Base-by-base conservation (phyloP, 2,797 vertebrate genomes). In the Anguilla pacifica region DNA sequence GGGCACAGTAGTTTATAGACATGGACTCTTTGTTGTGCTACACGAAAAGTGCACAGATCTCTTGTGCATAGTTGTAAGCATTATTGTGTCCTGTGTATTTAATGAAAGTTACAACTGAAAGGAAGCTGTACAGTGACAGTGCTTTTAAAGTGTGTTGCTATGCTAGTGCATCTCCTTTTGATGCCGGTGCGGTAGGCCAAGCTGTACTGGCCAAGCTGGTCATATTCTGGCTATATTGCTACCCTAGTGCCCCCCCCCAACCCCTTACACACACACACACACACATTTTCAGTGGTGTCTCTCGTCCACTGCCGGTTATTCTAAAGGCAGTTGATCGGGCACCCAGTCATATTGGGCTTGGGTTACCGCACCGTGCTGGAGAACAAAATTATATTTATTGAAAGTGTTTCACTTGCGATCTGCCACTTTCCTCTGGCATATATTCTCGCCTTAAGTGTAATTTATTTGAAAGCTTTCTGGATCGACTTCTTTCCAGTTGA, bases 1-100 rank as follows among this genome's bases (percentile, higher is more conserved):
- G 96, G 97, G 97, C 96, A 97, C 96, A 97, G 95, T 97, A 96
- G 95, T 97, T 97, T 96, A 96, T 96, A 97, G 95, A 96, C 94
- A 96, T 95, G 95, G 97, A 95, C 95, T 96, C 97, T 96, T 96
- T 93, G 92, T 93, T 92, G 89, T 93, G 94, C 93, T 93, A 91
- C 90, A 86, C 89, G 81, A 84, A 89, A 81, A 25, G 93, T 94
- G 92, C 95, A 96, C 95, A 95, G 93, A 90, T 95, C 90, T 92
- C 93, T 90, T 95, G 95, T 95, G 96, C 96, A 93, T 91, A 94
- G 91, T 92, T 95, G 93, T 92, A 93, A 96, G 94, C 94, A 96
- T 93, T 92, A 92, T 94, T 90, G 89, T 93, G 92, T 95, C 93
- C 93, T 94, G 11, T 86, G 85, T 91, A 84, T 90, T 87, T 77